A percentile compares a stretch with the other conserved stretches of the same genome.
These are phyloP conservation scores for Nesoenas mayeri DNA, from an alignment of 2,113 vertebrate species.

Conservation along the genomic window DNA sequence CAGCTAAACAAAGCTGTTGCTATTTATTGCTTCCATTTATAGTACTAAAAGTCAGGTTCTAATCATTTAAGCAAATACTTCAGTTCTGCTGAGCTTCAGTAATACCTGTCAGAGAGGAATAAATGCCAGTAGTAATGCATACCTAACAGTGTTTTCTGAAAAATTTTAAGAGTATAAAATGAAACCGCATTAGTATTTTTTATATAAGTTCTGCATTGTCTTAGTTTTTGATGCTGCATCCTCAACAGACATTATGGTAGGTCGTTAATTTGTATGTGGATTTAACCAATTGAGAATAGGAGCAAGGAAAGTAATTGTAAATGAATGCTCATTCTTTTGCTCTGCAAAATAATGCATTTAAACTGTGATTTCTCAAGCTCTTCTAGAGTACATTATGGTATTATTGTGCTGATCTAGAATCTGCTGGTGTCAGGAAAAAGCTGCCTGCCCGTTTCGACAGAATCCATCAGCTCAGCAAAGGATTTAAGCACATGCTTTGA, in stretches of 20 bases:
- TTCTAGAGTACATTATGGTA: not conserved
- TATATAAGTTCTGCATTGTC: not conserved
- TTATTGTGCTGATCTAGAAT: not conserved
- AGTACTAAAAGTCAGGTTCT: slow-evolving; percentile 11
- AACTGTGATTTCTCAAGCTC: not conserved
- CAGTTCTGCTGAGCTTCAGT: not conserved
- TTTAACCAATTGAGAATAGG: slow-evolving; percentile 18
- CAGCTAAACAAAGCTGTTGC: not conserved
- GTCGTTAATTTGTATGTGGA: slow-evolving; percentile 51
- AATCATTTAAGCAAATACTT: slow-evolving; percentile 16
- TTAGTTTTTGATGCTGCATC: slow-evolving; percentile 7
- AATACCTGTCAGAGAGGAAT: not conserved
- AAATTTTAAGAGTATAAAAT: slow-evolving; percentile 16
- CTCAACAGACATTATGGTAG: slow-evolving; percentile 20
- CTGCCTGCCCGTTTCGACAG: not conserved
- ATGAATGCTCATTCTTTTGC: not conserved
- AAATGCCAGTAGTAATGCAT: not conserved
- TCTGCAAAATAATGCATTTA: not conserved
- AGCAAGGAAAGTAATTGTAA: slow-evolving; percentile 2
- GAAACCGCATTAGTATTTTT: slow-evolving; percentile 29
- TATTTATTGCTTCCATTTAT: slow-evolving; percentile 38
- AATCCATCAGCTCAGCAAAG: not conserved
- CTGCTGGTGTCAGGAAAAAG: not conserved
- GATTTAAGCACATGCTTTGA: not conserved
- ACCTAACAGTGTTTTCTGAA: not conserved